Base-by-base conservation (phyloP, 2,888 invertebrate genomes). In the Heteropelma amictum region DNA sequence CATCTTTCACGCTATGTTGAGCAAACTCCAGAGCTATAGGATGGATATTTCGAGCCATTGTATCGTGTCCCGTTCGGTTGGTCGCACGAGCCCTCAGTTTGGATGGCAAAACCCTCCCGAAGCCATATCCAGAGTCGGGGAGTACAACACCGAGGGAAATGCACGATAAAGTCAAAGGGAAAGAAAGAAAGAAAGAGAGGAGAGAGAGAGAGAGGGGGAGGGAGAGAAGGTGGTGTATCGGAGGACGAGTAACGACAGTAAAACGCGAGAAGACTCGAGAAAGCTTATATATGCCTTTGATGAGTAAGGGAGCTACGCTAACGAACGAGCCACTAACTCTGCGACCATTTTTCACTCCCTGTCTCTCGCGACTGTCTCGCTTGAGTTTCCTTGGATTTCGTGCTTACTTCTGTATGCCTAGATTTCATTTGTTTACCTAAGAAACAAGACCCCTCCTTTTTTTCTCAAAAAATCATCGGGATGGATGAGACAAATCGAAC, bases 1-100 rank as follows among this genome's bases (percentile, higher is more conserved):
- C 83, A 85, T 85, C 84, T 85, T 85, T 85, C 82, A 85, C 82
- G 80, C 77, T 79, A 70, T 64, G 74, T n/a, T n/a, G n/a, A 79
- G 82, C 82, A 82, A 81, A 79, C 79, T 77, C 75, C 73, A 72
- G 63, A 64, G 64, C 70, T 12, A 33, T 47, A n/a, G 35, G 67
- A 56, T 80, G 82, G 79, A 84, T 84, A 82, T 84, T 56, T 83
- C 79, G 79, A 68, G 81, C 82, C 81, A 83, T 84, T 81, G 84
- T 83, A 83, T 82, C 80, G 80, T n/a, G n/a, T 63, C 68, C 30
- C 40, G 58, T 72, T 58, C 45, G 56, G 58, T 74, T 61, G 64
- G 63, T 58, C 72, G 72, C 65, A 63, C 69, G 58, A 71, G 61
- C 56, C 53, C 65, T 17, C 56, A n/a, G n/a, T n/a, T n/a, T n/a